Base-by-base conservation (phyloP, 2,113 vertebrate genomes). In the Scomber scombrus region DNA sequence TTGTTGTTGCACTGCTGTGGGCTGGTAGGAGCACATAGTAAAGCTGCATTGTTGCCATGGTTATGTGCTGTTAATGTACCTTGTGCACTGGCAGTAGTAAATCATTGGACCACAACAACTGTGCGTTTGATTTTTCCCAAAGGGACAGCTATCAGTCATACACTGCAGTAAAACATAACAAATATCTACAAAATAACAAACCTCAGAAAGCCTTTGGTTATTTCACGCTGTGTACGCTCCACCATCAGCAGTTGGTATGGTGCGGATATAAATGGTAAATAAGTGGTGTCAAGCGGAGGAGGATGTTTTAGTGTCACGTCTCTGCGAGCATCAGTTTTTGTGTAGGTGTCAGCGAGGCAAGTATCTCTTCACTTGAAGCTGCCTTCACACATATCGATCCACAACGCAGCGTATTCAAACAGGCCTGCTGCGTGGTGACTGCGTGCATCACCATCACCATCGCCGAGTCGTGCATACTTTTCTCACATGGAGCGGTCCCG, bases 271-370 rank as follows among this genome's bases (percentile, higher is more conserved):
- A 76, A 78, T 81, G 77, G 71, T 78, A 82, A 87, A 81, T 75
- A 83, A 78, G 57, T 73, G 66, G 78, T 83, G 79, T 85, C 69
- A 58, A 76, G 82, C 46, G 58, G 77, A 72, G 80, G 85, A 87
- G 82, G 79, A 55, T 72, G 73, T 60, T 86, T 81, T 65, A 68
- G 47, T 70, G 60, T 64, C 60, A 77, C 15, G 45, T 60, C 69
- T 87, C 55, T 80, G 78, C 51, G 14, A 82, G 70, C 74, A 52
- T 52, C 51, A 51, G 2, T 75, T 80, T 75, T 81, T 55, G 77
- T 45, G 80, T 90, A 85, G 88, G 85, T 77, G 85, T 90, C 74
- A 60, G 80, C 43, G 15, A 84, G 75, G 63, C 57, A 72, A 70
- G 70, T 64, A 67, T 78, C 80, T 79, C 75, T 74, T 77, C 58